Conservation (phyloP, 2,113 vertebrate genomes). For the Salvelinus sp. region DNA sequence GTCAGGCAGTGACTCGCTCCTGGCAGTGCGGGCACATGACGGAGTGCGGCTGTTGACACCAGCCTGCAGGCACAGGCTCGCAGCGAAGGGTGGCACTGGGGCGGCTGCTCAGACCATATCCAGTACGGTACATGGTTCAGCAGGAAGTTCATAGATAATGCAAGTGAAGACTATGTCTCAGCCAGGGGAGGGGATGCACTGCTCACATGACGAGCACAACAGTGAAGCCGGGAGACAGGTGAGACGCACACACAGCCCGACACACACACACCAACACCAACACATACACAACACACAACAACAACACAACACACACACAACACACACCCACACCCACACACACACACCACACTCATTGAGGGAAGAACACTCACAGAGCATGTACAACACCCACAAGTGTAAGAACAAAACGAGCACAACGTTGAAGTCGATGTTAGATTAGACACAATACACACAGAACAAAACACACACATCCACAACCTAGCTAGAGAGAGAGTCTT, state of each 20-base stretch:
- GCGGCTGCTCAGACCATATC: conserved; percentile 92
- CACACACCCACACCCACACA: background rate
- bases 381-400: background rate
- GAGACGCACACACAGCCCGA: conserved; percentile 30
- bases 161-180: conserved; percentile 70
- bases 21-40: conserved; percentile 93
- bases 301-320: conserved; percentile 2
- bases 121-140: conserved; percentile 90
- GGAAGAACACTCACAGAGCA: too few species aligned
- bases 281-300: too few species aligned
- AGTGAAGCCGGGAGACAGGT: conserved; percentile 93
- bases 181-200: conserved; percentile 64
- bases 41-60: conserved; percentile 86
- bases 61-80: conserved; percentile 73
- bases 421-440: background rate
- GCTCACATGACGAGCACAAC: conserved; percentile 87
- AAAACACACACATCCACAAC: background rate
- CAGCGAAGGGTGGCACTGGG: conserved; percentile 92
- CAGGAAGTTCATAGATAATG: conserved; percentile 85
- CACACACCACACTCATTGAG: background rate
- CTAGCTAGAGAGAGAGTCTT: too few species aligned
- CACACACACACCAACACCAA: background rate
- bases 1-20: conserved; percentile 88
- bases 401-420: background rate
- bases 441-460: too few species aligned